Conservation (phyloP, 2,888 invertebrate genomes). For the Heptascelio sp. region DNA sequence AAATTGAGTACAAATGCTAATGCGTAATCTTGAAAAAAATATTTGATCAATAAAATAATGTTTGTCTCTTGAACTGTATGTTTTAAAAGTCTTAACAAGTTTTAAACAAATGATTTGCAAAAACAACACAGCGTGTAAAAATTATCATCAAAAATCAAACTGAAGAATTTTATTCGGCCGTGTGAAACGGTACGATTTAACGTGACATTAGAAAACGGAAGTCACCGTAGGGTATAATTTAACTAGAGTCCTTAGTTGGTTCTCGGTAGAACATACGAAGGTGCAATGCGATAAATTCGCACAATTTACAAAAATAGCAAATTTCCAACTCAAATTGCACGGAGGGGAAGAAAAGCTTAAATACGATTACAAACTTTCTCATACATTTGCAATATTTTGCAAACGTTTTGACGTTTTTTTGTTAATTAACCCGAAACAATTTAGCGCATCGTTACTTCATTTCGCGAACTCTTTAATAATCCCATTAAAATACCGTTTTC, state of each 20-base stretch:
- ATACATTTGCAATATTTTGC: too few relatives aligned
- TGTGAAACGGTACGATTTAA: constrained; percentile 50
- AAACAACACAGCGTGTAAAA: neutral
- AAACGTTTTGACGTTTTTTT: neutral
- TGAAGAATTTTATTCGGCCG: constrained; percentile 27
- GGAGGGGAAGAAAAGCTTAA: constrained; percentile 34
- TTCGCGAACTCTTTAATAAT: too few relatives aligned
- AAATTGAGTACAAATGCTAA: too few relatives aligned
- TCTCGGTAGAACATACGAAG: constrained; percentile 54
- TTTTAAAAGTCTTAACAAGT: too few relatives aligned
- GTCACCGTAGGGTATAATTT: constrained; percentile 72
- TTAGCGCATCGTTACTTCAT: too few relatives aligned
- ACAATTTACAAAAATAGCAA: constrained; percentile 78
- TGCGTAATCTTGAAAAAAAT: too few relatives aligned
- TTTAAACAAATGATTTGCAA: constrained; percentile 17
- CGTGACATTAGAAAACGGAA: constrained; percentile 58
- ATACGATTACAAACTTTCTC: constrained; percentile 54
- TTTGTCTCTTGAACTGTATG: too few relatives aligned
- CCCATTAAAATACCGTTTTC: too few relatives aligned
- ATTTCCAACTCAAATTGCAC: constrained; percentile 55
- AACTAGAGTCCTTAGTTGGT: constrained; percentile 73
- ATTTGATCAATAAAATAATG: too few relatives aligned
- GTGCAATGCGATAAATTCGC: constrained; percentile 79
- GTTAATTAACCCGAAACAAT: neutral
- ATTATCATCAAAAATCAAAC: constrained; percentile 15